A percentile compares a stretch with the other conserved stretches of the same genome.
These are phyloP conservation scores for Chloroclystis v-ata DNA, from an alignment of 2,888 invertebrate genomes.

Conservation along the genomic window DNA sequence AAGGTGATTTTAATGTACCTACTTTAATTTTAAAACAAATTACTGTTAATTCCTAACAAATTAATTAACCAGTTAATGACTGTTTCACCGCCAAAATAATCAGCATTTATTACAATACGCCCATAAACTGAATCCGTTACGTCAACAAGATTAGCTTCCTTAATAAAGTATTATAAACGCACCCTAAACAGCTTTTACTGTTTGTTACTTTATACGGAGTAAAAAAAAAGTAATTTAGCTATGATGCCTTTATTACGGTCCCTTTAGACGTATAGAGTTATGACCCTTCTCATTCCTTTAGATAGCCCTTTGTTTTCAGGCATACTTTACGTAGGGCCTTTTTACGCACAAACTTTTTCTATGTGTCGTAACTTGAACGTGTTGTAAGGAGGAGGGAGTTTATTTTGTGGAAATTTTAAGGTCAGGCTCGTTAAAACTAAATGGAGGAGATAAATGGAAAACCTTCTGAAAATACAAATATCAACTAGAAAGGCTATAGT, in stretches of 20 bases:
- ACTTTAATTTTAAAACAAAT: not conserved
- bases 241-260: slow-evolving; percentile 54
- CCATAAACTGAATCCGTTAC: slow-evolving; percentile 27
- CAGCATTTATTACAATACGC: slow-evolving; percentile 12
- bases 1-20: too few species aligned
- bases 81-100: slow-evolving; percentile 10
- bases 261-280: slow-evolving; percentile 47
- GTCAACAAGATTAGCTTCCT: slow-evolving; percentile 22
- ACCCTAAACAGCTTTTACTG: slow-evolving; percentile 27
- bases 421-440: slow-evolving; percentile 16
- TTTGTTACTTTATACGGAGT: slow-evolving; percentile 44
- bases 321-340: slow-evolving; percentile 30
- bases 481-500: too few species aligned
- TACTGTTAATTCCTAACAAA: not conserved
- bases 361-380: slow-evolving; percentile 31
- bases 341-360: slow-evolving; percentile 31
- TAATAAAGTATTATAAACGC: slow-evolving; percentile 33
- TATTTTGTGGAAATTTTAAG: slow-evolving; percentile 22
- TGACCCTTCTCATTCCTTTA: slow-evolving; percentile 43
- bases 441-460: slow-evolving; percentile 2
- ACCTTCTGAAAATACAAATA: not conserved
- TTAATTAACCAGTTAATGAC: slow-evolving; percentile 3
- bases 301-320: slow-evolving; percentile 46
- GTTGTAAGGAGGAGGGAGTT: slow-evolving; percentile 22
- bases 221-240: slow-evolving; percentile 51